These are phyloP conservation scores for Lymantria monacha DNA, from an alignment of 2,888 invertebrate species.

Conservation along the genomic window DNA sequence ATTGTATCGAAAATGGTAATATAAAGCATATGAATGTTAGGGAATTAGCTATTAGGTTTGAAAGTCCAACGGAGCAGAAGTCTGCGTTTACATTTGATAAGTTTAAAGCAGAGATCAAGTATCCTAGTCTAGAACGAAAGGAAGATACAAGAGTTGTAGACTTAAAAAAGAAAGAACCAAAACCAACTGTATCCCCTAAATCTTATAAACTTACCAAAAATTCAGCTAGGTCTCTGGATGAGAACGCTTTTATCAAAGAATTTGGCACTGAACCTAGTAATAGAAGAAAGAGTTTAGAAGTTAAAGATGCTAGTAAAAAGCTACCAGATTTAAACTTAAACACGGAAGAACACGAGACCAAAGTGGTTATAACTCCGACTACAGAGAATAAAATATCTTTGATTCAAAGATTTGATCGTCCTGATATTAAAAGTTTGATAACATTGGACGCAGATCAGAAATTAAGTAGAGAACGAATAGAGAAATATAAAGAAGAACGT, in stretches of 20 bases:
- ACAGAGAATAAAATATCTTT: constrained; percentile 84
- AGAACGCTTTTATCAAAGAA: constrained; percentile 87
- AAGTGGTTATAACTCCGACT: constrained; percentile 79
- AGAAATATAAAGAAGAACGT: constrained; percentile 71
- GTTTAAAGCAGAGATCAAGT: constrained; percentile 69
- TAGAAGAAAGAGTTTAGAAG: constrained; percentile 85
- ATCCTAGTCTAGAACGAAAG: constrained; percentile 59
- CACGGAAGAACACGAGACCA: constrained; percentile 48
- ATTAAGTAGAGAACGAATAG: constrained; percentile 89
- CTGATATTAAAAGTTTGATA: constrained; percentile 60
- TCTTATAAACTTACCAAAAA: constrained; percentile 82
- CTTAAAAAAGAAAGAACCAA: constrained; percentile 46
- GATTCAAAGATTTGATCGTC: constrained; percentile 74
- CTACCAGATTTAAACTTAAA: constrained; percentile 72
- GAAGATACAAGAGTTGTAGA: constrained; percentile 44
- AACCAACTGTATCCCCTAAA: constrained; percentile 69
- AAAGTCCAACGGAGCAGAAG: constrained; percentile 83
- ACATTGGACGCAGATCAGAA: constrained; percentile 79
- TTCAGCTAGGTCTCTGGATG: constrained; percentile 87
- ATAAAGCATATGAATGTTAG: constrained; percentile 79
- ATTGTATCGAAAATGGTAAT: constrained; percentile 52
- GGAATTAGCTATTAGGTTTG: constrained; percentile 84
- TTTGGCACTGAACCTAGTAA: constrained; percentile 75
- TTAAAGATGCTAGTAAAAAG: constrained; percentile 82
- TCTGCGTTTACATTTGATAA: constrained; percentile 81